A percentile compares a stretch with the other conserved stretches of the same genome.
phyloP scores from a whole-genome alignment of 53 echinoderm and acorn worm species.

The Crossaster papposus region DNA sequence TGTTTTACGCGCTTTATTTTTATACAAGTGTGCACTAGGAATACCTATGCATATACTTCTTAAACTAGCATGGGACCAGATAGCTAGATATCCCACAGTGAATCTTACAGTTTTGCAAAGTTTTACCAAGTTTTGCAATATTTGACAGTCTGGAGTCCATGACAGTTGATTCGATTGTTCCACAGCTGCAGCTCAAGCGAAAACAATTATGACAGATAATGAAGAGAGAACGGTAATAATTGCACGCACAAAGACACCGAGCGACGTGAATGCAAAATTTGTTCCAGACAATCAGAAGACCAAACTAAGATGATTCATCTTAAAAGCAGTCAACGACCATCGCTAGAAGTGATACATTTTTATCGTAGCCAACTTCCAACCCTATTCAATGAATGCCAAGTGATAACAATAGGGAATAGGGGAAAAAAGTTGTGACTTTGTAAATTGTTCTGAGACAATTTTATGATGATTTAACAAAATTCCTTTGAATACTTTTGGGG shows the following conservation, averaged over 20 bases:
- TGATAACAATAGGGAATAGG: background rate
- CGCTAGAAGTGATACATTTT: background rate
- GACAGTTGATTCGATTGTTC: background rate
- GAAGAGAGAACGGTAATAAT: background rate
- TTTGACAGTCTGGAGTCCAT: background rate
- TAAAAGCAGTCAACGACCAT: background rate
- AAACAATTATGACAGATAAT: background rate
- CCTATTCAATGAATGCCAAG: background rate
- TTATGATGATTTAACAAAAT: background rate
- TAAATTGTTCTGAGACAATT: background rate
- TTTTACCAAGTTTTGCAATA: background rate
- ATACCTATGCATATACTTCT: no score
- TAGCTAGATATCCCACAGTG: no score
- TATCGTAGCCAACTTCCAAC: background rate
- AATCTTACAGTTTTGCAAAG: no score
- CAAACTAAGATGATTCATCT: background rate
- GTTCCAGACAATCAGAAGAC: background rate
- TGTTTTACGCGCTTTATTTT: no score
- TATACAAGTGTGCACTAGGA: no score
- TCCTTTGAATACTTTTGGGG: background rate
- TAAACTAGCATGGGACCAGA: no score
- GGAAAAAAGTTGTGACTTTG: background rate
- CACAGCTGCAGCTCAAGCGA: background rate
- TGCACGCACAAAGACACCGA: background rate
- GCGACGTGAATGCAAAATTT: background rate